Percentiles rank a stretch among this genome's conserved stretches.
Evolutionary conservation across 2,113 vertebrate genomes (phyloP).

Genomic region (Bambusicola thoracicus): DNA sequence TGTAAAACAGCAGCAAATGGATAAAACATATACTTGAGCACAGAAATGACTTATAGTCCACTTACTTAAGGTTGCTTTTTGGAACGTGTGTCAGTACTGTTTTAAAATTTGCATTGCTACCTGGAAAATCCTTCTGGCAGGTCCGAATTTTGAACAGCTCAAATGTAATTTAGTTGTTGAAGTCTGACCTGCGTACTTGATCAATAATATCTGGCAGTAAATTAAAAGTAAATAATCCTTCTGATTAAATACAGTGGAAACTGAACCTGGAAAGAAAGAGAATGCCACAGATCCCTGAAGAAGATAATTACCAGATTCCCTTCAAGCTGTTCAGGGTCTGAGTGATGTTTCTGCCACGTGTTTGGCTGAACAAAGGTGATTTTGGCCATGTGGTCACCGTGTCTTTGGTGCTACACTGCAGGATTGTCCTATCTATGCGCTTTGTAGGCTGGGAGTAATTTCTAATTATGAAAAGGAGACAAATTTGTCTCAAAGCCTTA

Average conservation of each 20-base stretch:
- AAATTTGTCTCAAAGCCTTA: neutral
- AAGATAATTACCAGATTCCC: neutral
- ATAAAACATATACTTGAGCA: neutral
- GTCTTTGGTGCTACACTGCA: neutral
- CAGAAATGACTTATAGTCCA: neutral
- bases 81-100: neutral
- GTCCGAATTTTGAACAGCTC: neutral
- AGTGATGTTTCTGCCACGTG: neutral
- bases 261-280: neutral
- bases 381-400: neutral
- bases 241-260: conserved; percentile 1
- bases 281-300: neutral
- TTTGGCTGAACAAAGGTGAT: neutral
- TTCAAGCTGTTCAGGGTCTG: neutral
- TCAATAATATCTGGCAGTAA: neutral
- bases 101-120: neutral
- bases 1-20: neutral
- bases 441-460: neutral
- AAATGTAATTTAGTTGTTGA: conserved; percentile 31
- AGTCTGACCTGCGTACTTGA: neutral
- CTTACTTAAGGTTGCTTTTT: neutral
- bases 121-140: conserved; percentile 33
- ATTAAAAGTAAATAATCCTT: conserved; percentile 10
- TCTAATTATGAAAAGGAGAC: neutral
- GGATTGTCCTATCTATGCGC: neutral